phyloP scores from a whole-genome alignment of 2,888 invertebrate species.

The Deilephila elpenor region DNA sequence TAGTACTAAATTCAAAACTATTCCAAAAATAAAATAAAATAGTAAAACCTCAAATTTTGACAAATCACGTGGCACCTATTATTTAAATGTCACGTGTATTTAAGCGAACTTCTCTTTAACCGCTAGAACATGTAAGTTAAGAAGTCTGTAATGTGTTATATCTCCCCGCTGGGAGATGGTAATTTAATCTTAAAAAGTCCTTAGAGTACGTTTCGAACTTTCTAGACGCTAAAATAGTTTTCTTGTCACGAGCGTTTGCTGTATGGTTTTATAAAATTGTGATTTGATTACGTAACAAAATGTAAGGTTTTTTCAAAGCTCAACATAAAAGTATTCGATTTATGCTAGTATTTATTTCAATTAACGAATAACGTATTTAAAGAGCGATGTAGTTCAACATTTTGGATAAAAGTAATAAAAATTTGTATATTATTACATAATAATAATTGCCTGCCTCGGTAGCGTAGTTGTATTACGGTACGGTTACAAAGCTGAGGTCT shows the following conservation, averaged over 20 bases:
- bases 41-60: neutral
- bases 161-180: neutral
- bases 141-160: neutral
- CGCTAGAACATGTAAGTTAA: neutral
- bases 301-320: neutral
- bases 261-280: neutral
- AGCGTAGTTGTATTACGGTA: too few relatives aligned
- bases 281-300: neutral
- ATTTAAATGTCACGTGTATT: neutral
- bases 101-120: neutral
- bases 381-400: too few relatives aligned
- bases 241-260: neutral
- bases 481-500: too few relatives aligned
- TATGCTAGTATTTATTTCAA: too few relatives aligned
- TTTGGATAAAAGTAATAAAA: too few relatives aligned
- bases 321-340: too few relatives aligned
- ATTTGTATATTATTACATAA: too few relatives aligned
- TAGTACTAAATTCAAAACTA: too few relatives aligned
- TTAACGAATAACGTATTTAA: too few relatives aligned
- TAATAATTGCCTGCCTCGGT: too few relatives aligned
- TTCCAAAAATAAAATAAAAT: neutral
- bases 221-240: constrained; percentile 16
- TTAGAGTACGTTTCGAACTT: constrained; percentile 14
- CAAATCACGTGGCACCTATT: neutral
- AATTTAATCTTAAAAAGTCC: constrained; percentile 15